phyloP scores from a whole-genome alignment of 2,888 invertebrate species.

The Cryptus armator region DNA sequence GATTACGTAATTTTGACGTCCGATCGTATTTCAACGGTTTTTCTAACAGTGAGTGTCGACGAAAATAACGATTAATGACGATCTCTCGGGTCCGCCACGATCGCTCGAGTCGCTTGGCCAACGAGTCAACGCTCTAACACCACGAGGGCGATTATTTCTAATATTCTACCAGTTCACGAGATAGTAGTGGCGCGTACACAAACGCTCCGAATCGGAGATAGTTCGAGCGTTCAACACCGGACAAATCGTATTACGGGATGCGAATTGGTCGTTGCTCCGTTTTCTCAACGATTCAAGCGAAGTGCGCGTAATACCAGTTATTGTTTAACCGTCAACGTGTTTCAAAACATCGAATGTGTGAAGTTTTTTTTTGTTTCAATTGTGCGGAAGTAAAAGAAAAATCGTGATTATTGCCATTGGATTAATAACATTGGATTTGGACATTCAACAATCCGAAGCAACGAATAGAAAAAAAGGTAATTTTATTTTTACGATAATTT shows the following conservation, averaged over 20 bases:
- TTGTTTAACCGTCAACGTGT: conserved; percentile 1
- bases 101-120: background rate
- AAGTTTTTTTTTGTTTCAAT: background rate
- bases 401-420: background rate
- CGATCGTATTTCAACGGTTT: conserved; percentile 32
- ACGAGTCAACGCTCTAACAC: conserved; percentile 38
- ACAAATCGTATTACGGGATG: conserved; percentile 1
- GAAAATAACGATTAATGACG: conserved; percentile 53
- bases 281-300: conserved; percentile 1
- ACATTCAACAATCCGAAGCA: background rate
- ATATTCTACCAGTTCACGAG: background rate
- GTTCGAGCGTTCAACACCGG: background rate
- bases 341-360: background rate
- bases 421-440: conserved; percentile 13
- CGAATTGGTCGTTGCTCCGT: background rate
- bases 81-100: background rate
- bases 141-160: conserved; percentile 11
- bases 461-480: background rate
- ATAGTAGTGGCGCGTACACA: background rate
- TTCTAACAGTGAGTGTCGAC: conserved; percentile 36
- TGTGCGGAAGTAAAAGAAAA: background rate
- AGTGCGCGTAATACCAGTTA: background rate
- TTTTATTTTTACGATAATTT: background rate
- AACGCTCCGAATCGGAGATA: conserved; percentile 11
- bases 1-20: background rate